A percentile compares a stretch with the other conserved stretches of the same genome.
phyloP scores from a whole-genome alignment of 2,797 vertebrate species.

The Gymnopithys bicolor region DNA sequence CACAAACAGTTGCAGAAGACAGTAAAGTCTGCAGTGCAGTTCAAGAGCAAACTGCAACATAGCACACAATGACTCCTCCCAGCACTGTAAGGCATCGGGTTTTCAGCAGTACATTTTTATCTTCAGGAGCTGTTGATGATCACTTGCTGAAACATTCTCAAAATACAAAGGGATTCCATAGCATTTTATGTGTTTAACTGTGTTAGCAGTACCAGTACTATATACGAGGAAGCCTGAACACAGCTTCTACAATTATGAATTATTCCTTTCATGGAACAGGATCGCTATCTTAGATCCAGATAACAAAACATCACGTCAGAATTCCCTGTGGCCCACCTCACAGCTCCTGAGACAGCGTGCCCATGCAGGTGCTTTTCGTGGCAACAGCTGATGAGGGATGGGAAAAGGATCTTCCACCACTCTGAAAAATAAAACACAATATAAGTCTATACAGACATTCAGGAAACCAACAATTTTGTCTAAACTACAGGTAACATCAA shows the following conservation, averaged over 20 bases:
- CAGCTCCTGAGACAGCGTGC: constrained; percentile 80
- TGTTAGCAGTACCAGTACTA: background rate
- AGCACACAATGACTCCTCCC: background rate
- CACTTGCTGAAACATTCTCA: background rate
- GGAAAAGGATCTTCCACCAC: constrained; percentile 73
- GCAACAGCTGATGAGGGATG: constrained; percentile 76
- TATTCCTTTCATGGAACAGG: background rate
- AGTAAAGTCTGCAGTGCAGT: background rate
- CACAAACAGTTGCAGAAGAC: background rate
- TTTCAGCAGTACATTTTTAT: background rate
- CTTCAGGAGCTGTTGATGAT: background rate
- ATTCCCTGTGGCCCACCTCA: constrained; percentile 76
- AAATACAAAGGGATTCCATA: background rate
- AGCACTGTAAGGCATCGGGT: background rate
- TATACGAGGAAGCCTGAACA: background rate
- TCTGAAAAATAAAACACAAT: constrained; percentile 25
- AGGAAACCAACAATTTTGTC: background rate
- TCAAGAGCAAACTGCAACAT: background rate
- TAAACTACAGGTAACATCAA: background rate
- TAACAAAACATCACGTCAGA: background rate
- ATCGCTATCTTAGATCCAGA: background rate
- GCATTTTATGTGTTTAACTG: background rate
- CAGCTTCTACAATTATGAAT: background rate
- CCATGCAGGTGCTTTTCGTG: constrained; percentile 81
- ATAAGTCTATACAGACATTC: background rate